Percentiles rank a stretch among this genome's conserved stretches.
phyloP scores from a whole-genome alignment of 2,113 vertebrate species.

The Bubo bubo region DNA sequence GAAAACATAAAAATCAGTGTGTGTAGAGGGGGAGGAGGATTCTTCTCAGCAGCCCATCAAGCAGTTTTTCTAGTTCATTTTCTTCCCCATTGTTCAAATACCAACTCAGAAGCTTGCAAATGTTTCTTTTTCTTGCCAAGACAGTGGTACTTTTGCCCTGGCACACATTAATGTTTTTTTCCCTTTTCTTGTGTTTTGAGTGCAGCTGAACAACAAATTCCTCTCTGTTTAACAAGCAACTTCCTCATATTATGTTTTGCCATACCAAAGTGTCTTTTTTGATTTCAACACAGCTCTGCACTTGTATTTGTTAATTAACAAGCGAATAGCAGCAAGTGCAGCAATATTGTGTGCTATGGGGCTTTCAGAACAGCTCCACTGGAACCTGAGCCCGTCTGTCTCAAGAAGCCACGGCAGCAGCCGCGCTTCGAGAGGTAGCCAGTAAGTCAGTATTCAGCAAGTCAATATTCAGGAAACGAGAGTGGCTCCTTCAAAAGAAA shows the following conservation, averaged over 20 bases:
- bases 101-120: slow-evolving; percentile 48
- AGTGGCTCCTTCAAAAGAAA: not conserved
- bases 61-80: slow-evolving; percentile 48
- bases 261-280: not conserved
- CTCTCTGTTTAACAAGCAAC: slow-evolving; percentile 41
- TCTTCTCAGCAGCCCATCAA: slow-evolving; percentile 22
- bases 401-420: not conserved
- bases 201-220: slow-evolving; percentile 63
- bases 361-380: not conserved
- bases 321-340: not conserved
- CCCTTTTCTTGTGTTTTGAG: slow-evolving; percentile 51
- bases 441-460: not conserved
- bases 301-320: slow-evolving; percentile 15
- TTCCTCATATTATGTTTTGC: slow-evolving; percentile 25
- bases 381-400: not conserved
- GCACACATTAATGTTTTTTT: slow-evolving; percentile 43
- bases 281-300: not conserved
- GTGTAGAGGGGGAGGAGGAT: not conserved
- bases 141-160: slow-evolving; percentile 53
- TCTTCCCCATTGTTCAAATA: slow-evolving; percentile 41
- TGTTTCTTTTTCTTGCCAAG: slow-evolving; percentile 59
- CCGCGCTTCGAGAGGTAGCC: not conserved
- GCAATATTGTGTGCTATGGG: not conserved
- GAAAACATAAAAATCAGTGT: not conserved
- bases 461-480: not conserved